Percentiles rank a stretch among this genome's conserved stretches.
These are phyloP conservation scores for Drosophila silvestris DNA, from an alignment of 2,888 invertebrate species.

Conservation along the genomic window DNA sequence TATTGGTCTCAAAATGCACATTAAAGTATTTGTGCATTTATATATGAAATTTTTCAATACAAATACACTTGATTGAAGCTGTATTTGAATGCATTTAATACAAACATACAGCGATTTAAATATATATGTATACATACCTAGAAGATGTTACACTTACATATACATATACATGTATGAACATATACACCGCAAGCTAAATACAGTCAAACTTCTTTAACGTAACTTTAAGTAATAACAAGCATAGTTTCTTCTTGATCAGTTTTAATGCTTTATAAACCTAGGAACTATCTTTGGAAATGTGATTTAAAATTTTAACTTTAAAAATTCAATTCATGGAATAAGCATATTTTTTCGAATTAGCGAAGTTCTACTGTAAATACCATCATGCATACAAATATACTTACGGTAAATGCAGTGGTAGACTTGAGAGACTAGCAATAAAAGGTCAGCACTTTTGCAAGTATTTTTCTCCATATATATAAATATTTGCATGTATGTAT, in stretches of 20 bases:
- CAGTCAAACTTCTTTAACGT: not conserved
- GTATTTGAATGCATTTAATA: conserved; percentile 1
- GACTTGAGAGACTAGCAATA: conserved; percentile 7
- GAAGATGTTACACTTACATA: not conserved
- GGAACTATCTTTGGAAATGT: not conserved
- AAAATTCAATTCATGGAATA: not conserved
- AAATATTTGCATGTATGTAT: not conserved
- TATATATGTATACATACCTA: not conserved
- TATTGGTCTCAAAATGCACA: conserved; percentile 10
- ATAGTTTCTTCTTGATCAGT: not conserved
- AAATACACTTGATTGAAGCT: conserved; percentile 3
- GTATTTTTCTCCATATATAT: not conserved
- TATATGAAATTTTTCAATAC: not conserved
- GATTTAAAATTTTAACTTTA: not conserved
- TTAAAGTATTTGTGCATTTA: conserved; percentile 1
- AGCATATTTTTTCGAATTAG: not conserved
- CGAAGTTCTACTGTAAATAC: not conserved
- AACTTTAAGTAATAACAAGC: not conserved
- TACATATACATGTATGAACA: too few relatives aligned
- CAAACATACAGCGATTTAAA: not conserved
- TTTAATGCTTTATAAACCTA: not conserved
- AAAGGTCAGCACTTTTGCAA: conserved; percentile 13
- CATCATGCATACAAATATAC: not conserved
- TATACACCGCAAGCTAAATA: not conserved
- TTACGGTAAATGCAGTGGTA: conserved; percentile 4